Evolutionary conservation across 2,888 invertebrate genomes (phyloP), one percentile per base, ranked within the genome.

Genomic region (Neelides folsomi): DNA sequence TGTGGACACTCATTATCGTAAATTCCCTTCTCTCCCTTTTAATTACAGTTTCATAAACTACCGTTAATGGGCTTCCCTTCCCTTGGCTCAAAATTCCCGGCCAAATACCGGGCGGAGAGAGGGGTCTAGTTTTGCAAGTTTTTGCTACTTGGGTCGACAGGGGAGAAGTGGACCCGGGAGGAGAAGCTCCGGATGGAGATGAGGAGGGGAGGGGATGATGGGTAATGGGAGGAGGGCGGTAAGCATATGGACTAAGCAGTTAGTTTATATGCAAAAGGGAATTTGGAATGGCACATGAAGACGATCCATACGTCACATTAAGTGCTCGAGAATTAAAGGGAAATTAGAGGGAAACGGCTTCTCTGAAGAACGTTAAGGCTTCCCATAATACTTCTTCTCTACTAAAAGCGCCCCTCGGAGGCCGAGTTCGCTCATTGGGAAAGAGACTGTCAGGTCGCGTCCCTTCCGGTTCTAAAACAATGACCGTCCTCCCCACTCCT

Each of bases 251-350:
- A 51, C 46, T 57, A 60, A 59, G 60, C 58, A 63, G 60, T 63
- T 63, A 63, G 59, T 63, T 60, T 63, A 58, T 60, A 59, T 60
- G 61, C 59, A 62, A 63, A 63, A 63, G 64, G 58, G 62, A 60
- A 60, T 62, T 60, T 58, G 58, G 57, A 62, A 64, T 62, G 58
- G 60, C 27, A 27, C 27, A 27, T 27, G 27, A 27, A 27, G 27
- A 27, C 27, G 55, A 60, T 61, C 58, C 62, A 62, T 62, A 60
- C 59, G 59, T 64, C 62, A 64, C 60, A 62, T 64, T 64, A 57
- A 57, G 54, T 57, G 54, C 59, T 54, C 43, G 43, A 55, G 59
- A 59, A 59, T 59, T 59, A 59, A 59, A 59, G 55, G 51, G 57
- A 59, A 59, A 59, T 59, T 59, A 59, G 59, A 59, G 57, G 52